Percentiles rank a stretch among this genome's conserved stretches.
phyloP scores from a whole-genome alignment of 2,888 invertebrate genomes.

The Capitulum mitella region DNA sequence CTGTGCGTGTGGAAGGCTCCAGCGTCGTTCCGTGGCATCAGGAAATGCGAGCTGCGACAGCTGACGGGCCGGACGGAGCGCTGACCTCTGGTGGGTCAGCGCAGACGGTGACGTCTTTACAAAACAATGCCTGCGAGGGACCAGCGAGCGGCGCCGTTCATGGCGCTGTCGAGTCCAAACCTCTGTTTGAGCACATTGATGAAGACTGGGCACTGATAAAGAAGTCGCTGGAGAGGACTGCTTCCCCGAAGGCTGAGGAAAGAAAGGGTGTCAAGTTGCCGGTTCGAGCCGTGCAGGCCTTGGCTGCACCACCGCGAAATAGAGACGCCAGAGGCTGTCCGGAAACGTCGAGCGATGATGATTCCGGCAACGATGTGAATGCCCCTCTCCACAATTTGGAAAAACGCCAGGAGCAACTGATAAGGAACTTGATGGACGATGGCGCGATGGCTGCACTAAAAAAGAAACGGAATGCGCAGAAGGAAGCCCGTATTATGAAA shows the following conservation, averaged over 20 bases:
- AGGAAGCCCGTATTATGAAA: neutral
- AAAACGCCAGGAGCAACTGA: neutral
- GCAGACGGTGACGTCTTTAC: neutral
- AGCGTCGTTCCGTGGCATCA: no score
- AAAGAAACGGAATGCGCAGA: neutral
- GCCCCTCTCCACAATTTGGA: neutral
- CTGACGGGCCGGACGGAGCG: no score
- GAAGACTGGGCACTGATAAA: neutral
- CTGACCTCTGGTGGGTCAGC: no score
- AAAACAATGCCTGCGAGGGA: neutral
- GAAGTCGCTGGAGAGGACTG: neutral
- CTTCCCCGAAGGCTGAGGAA: neutral
- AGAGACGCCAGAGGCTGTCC: neutral
- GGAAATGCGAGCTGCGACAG: no score
- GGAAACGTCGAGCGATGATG: neutral
- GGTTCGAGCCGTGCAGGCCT: neutral
- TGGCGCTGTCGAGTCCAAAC: neutral
- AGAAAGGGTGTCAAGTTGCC: no score
- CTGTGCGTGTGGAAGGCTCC: neutral
- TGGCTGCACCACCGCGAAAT: neutral
- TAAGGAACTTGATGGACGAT: neutral
- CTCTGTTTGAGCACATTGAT: conserved; percentile 18
- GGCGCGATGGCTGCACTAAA: neutral
- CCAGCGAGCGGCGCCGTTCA: neutral
- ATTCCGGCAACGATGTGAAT: neutral